These are phyloP conservation scores for Trichechus manatus DNA, from an alignment of 2,113 vertebrate species.

Conservation along the genomic window DNA sequence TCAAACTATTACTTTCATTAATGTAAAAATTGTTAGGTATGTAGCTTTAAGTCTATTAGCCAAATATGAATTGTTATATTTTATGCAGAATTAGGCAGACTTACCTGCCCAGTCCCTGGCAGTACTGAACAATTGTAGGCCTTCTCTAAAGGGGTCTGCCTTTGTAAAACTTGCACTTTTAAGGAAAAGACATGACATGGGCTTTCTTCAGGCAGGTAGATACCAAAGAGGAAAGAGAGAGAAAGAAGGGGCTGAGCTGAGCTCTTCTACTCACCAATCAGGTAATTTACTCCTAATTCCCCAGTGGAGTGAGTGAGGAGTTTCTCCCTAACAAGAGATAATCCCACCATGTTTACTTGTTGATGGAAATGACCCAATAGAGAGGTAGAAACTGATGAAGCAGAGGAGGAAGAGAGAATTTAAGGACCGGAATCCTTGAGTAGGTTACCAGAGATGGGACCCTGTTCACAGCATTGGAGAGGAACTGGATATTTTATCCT, in stretches of 20 bases:
- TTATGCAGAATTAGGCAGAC: background rate
- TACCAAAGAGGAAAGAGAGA: background rate
- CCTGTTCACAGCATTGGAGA: background rate
- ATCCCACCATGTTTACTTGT: background rate
- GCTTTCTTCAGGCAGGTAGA: background rate
- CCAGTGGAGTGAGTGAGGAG: background rate
- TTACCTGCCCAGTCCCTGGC: background rate
- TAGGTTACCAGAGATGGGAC: background rate
- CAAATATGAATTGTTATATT: background rate
- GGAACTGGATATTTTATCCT: background rate
- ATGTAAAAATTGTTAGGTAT: background rate
- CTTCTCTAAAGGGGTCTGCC: background rate
- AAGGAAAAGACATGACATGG: background rate
- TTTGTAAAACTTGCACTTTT: background rate
- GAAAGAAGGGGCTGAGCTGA: background rate
- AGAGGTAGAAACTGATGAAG: background rate
- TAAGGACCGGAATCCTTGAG: background rate
- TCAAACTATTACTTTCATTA: constrained; percentile 17
- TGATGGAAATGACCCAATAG: background rate
- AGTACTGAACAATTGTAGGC: background rate
- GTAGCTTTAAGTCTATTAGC: background rate
- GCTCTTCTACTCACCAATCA: background rate
- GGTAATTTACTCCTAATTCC: background rate
- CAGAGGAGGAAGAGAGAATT: background rate
- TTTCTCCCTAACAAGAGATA: background rate